Evolutionary conservation across 2,113 vertebrate species (phyloP).

Genomic region (Actinemys pallida): DNA sequence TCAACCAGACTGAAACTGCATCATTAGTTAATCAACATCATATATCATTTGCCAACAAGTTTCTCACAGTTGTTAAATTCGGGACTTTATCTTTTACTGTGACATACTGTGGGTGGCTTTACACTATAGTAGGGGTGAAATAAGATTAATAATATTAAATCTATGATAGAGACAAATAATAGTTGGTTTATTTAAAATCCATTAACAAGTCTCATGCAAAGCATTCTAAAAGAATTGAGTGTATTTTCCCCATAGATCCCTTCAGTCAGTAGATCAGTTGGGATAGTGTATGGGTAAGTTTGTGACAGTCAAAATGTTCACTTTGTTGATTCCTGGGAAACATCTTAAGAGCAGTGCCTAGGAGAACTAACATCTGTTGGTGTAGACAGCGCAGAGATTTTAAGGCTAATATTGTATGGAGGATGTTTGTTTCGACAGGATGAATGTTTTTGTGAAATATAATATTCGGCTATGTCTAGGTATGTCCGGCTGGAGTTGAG

Average conservation of each 20-base stretch:
- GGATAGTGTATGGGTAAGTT: not conserved
- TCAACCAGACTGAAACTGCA: constrained; percentile 57
- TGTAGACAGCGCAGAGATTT: constrained; percentile 40
- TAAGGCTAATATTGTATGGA: constrained; percentile 50
- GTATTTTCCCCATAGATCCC: not conserved
- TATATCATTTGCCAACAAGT: constrained; percentile 62
- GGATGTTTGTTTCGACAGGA: constrained; percentile 75
- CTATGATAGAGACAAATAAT: not conserved
- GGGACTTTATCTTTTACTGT: constrained; percentile 57
- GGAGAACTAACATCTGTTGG: constrained; percentile 45
- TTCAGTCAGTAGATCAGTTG: not conserved
- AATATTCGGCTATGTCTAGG: constrained; percentile 75
- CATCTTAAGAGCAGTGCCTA: not conserved
- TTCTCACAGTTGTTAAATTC: constrained; percentile 73
- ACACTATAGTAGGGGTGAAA: not conserved
- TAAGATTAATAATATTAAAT: not conserved
- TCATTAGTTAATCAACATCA: constrained; percentile 53
- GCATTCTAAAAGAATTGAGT: constrained; percentile 6
- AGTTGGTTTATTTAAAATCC: not conserved
- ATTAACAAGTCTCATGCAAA: not conserved
- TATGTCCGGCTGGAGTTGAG: constrained; percentile 72
- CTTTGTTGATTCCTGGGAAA: not conserved
- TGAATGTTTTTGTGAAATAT: constrained; percentile 74
- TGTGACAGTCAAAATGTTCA: not conserved
- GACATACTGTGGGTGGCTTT: not conserved